Percentiles rank a stretch among this genome's conserved stretches.
phyloP scores from a whole-genome alignment of 2,888 invertebrate species.

The Caenorhabditis sp. region DNA sequence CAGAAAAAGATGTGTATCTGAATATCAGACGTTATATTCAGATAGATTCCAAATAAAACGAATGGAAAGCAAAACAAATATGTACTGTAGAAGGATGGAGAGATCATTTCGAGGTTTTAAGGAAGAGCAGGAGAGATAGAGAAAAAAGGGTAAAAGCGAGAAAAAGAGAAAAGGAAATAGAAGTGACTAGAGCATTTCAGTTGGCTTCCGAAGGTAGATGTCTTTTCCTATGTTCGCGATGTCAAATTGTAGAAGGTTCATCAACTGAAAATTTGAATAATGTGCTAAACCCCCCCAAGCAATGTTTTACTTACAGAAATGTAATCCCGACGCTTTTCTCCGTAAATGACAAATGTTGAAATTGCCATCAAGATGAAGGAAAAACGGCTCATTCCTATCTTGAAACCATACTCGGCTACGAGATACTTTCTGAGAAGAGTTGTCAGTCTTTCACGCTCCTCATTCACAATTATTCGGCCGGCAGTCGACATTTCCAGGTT shows the following conservation, averaged over 20 bases:
- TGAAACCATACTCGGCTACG: constrained; percentile 47
- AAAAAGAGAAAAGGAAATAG: not conserved
- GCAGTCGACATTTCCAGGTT: constrained; percentile 44
- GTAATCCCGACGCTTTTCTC: constrained; percentile 56
- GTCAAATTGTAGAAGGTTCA: constrained; percentile 53
- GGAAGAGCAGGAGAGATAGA: not conserved
- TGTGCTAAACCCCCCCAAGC: not conserved
- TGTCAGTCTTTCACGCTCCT: constrained; percentile 42
- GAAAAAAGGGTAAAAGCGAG: not conserved
- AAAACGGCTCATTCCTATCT: constrained; percentile 37
- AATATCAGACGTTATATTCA: constrained; percentile 52
- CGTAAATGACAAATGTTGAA: constrained; percentile 46
- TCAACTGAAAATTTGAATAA: constrained; percentile 34
- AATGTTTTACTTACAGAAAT: constrained; percentile 23
- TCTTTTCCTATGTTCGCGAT: constrained; percentile 60
- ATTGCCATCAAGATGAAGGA: constrained; percentile 40
- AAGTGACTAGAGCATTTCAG: constrained; percentile 23
- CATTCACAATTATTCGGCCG: constrained; percentile 32
- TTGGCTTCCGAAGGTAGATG: constrained; percentile 60
- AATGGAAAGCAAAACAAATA: not conserved
- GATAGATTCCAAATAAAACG: not conserved
- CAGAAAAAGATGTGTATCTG: constrained; percentile 10
- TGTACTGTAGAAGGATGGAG: constrained; percentile 25
- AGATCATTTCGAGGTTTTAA: constrained; percentile 31
- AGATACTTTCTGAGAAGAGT: constrained; percentile 49